Percentiles rank a stretch among this genome's conserved stretches.
phyloP scores from a whole-genome alignment of 2,888 invertebrate species.

The Strigamia crassipes region DNA sequence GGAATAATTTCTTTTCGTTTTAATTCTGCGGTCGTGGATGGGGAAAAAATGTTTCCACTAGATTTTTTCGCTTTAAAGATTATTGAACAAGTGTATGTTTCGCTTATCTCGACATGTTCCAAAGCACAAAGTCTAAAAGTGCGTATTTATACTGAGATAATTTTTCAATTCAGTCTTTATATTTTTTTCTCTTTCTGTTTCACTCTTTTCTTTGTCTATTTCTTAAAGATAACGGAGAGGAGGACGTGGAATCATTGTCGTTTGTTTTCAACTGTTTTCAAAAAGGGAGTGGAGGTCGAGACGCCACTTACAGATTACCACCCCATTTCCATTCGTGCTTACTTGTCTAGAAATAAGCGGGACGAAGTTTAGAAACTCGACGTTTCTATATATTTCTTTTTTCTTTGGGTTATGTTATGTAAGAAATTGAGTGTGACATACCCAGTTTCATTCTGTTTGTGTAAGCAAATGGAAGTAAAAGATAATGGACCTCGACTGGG shows the following conservation, averaged over 20 bases:
- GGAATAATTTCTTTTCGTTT: background rate
- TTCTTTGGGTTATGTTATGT: background rate
- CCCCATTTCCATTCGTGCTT: background rate
- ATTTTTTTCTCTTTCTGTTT: background rate
- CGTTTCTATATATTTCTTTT: background rate
- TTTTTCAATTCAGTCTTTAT: constrained; percentile 8
- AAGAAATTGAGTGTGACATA: background rate
- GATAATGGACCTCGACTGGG: no score
- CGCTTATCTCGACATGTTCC: constrained; percentile 11
- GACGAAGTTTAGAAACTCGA: background rate
- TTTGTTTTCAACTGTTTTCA: constrained; percentile 32
- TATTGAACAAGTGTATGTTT: constrained; percentile 25
- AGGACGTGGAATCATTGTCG: constrained; percentile 18
- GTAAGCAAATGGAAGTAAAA: background rate
- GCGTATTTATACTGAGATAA: constrained; percentile 25
- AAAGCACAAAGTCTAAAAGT: constrained; percentile 7
- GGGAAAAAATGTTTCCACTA: background rate
- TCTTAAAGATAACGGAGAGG: constrained; percentile 23
- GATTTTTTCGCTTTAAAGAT: constrained; percentile 1
- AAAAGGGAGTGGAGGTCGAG: constrained; percentile 20
- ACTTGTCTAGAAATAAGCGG: constrained; percentile 24
- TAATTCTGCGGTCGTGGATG: background rate
- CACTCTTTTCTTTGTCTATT: constrained; percentile 32
- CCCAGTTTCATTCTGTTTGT: background rate
- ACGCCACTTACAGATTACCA: constrained; percentile 19